Evolutionary conservation across 2,113 vertebrate genomes (phyloP).

Genomic region (Prinia subflava): DNA sequence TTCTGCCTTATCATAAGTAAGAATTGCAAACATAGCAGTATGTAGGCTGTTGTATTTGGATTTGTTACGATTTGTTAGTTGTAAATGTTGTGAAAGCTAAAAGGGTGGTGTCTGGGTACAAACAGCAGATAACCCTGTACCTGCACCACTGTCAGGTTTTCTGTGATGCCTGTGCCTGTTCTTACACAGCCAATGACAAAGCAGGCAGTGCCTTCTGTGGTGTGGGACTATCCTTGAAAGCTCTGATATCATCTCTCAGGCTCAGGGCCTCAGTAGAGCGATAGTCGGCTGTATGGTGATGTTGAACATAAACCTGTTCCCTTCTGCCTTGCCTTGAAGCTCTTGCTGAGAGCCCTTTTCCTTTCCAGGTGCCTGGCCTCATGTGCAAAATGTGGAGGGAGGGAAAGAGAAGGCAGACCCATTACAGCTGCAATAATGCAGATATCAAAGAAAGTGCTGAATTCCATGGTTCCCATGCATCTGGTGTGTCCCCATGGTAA

Average conservation of each 20-base stretch:
- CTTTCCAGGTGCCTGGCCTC: neutral
- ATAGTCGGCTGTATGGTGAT: neutral
- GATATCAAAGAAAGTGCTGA: neutral
- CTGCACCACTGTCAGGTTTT: neutral
- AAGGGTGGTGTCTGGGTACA: neutral
- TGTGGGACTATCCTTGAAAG: neutral
- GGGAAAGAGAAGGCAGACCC: neutral
- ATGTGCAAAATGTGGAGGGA: neutral
- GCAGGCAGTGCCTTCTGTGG: neutral
- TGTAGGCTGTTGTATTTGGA: neutral
- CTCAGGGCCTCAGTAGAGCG: neutral
- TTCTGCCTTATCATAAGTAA: neutral
- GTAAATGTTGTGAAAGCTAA: neutral
- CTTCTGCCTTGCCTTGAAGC: neutral
- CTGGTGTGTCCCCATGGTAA: rapidly evolving
- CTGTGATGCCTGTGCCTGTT: neutral
- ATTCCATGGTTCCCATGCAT: neutral
- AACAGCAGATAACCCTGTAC: neutral
- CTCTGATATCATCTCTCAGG: neutral
- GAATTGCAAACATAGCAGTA: neutral
- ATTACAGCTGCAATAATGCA: neutral
- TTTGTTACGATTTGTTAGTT: neutral
- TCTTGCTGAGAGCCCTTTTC: neutral
- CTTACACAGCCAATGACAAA: neutral
- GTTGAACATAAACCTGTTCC: neutral